Evolutionary conservation across 2,888 invertebrate genomes (phyloP), one percentile per base, ranked within the genome.

Genomic region (Philereme vetulata): DNA sequence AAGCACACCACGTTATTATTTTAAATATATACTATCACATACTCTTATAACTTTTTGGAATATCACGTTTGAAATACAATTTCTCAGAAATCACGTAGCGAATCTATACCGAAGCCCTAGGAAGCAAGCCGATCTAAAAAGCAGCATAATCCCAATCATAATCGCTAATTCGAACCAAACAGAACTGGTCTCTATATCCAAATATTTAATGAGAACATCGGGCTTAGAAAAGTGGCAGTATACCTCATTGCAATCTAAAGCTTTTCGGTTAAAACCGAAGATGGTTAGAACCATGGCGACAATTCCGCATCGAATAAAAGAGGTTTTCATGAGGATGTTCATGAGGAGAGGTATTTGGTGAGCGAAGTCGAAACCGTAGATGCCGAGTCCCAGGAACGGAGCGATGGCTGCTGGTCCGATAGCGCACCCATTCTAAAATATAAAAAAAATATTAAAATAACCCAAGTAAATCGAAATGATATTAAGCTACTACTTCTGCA

Each of bases 321-420:
- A 95, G 4, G 93, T 91, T 77, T 94, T 94, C 94, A 95, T 94
- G 4, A 94, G 67, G 4, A 93, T 81, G 77, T 93, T 93, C 94
- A 95, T 94, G 21, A 93, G 69, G 4, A 91, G 80, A 0, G 95
- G 93, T 58, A 95, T 94, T 65, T 93, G 86, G 45, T 93, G 90
- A 0, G 95, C 95, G 83, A 95, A 95, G 79, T 95, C 95, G 67
- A 95, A 95, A 0, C 95, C 95, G 79, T 95, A 95, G 62, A 95
- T 93, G 0, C 94, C 95, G 10, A 95, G 81, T 1, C 95, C 95
- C 56, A 95, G 93, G 71, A 95, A 94, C 0, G 95, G 95, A 0
- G 95, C 95, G 45, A 95, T 93, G 0, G 93, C 82, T 56, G 94
- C 82, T 0, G 95, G 95, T 0, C 95, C 95, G 47, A 95, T 93